These are phyloP conservation scores for Acridotheres tristis DNA, from an alignment of 2,797 vertebrate species.

Conservation along the genomic window DNA sequence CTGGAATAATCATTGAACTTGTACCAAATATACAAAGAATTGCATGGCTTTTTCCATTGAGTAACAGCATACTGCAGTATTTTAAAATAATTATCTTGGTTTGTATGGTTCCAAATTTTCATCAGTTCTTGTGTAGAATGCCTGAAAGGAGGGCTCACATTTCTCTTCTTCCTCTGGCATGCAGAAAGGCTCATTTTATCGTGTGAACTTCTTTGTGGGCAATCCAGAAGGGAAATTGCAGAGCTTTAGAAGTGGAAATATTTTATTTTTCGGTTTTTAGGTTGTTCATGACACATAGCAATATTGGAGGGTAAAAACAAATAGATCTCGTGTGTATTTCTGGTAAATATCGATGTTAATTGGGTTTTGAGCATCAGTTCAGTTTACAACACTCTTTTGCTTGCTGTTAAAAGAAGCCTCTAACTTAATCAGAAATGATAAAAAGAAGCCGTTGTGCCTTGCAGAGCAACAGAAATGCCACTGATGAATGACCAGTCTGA, in stretches of 20 bases:
- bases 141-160: background rate
- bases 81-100: background rate
- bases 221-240: background rate
- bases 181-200: constrained; percentile 16
- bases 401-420: background rate
- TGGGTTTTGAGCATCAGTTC: background rate
- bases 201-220: constrained; percentile 15
- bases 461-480: background rate
- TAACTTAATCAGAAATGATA: background rate
- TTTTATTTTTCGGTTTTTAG: background rate
- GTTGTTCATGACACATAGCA: background rate
- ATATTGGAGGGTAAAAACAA: background rate
- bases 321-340: background rate
- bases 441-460: background rate
- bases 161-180: background rate
- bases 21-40: background rate
- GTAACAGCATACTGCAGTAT: background rate
- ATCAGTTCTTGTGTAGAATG: background rate
- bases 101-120: background rate
- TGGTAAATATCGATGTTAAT: background rate
- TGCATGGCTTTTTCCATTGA: background rate
- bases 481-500: constrained; percentile 1
- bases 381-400: background rate
- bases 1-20: constrained; percentile 4
- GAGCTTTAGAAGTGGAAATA: background rate